A percentile compares a stretch with the other conserved stretches of the same genome.
phyloP scores from a whole-genome alignment of 2,113 vertebrate genomes.

The Telmatochromis sp. region DNA sequence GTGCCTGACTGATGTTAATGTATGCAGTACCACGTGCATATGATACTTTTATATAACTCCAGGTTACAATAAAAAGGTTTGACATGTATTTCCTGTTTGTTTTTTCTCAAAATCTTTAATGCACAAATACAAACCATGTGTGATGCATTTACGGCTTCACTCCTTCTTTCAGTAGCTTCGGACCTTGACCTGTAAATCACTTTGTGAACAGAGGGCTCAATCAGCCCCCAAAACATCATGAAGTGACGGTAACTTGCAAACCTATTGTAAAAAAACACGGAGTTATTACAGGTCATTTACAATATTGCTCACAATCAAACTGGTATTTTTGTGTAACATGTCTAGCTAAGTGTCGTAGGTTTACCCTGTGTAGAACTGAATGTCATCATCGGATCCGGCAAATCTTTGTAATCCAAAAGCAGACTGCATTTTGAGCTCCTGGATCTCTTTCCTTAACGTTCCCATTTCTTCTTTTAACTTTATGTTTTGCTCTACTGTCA shows the following conservation, averaged over 20 bases:
- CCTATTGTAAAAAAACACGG: neutral
- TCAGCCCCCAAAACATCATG: neutral
- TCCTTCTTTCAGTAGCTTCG: neutral
- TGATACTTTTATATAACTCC: neutral
- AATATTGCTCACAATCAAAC: neutral
- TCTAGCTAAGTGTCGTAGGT: neutral
- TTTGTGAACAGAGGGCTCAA: neutral
- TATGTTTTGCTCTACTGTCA: neutral
- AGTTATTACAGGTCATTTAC: neutral
- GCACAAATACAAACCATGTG: neutral
- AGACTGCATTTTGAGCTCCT: neutral
- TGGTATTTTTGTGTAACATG: neutral
- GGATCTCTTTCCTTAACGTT: neutral
- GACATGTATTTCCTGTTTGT: neutral
- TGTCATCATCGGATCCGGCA: neutral
- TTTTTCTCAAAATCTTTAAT: neutral
- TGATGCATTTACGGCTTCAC: neutral
- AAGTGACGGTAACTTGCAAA: neutral
- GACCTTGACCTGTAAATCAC: neutral
- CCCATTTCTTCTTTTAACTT: neutral
- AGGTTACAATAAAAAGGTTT: neutral
- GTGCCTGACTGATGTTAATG: neutral
- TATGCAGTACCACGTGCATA: fast-evolving
- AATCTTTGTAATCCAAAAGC: neutral
- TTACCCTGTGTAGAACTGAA: neutral